phyloP scores from a whole-genome alignment of 2,113 vertebrate genomes.

The Ailuropoda melanoleuca region DNA sequence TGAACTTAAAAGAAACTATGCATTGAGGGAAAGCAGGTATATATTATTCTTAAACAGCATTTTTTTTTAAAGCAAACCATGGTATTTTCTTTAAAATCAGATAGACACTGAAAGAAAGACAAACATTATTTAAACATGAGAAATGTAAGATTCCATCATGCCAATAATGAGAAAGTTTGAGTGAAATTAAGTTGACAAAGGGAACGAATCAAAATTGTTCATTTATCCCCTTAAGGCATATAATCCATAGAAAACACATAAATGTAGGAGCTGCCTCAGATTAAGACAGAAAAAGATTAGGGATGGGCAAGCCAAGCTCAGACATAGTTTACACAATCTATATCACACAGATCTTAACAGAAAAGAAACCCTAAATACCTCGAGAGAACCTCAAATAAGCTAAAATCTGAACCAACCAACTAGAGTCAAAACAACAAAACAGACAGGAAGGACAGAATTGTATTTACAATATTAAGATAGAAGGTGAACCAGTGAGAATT shows the following conservation, averaged over 20 bases:
- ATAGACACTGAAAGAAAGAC: neutral
- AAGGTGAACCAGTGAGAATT: neutral
- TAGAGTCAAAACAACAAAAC: neutral
- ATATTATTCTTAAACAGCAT: neutral
- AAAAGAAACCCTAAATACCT: neutral
- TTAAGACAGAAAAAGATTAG: neutral
- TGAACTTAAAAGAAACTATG: neutral
- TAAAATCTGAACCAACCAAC: neutral
- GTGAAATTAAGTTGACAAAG: neutral
- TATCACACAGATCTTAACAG: neutral
- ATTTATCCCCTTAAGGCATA: neutral
- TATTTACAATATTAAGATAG: neutral
- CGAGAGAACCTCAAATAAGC: neutral
- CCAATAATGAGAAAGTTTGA: neutral
- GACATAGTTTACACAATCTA: neutral
- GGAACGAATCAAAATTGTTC: neutral
- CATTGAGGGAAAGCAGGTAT: neutral
- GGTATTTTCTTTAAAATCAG: neutral
- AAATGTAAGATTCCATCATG: neutral
- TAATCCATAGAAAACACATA: neutral
- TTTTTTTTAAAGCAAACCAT: neutral
- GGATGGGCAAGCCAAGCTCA: neutral
- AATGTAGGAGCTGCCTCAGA: neutral
- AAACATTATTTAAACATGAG: neutral
- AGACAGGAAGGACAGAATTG: neutral